These are phyloP conservation scores for Papilio polyxenes DNA, from an alignment of 1,140 invertebrate genomes.

Conservation along the genomic window DNA sequence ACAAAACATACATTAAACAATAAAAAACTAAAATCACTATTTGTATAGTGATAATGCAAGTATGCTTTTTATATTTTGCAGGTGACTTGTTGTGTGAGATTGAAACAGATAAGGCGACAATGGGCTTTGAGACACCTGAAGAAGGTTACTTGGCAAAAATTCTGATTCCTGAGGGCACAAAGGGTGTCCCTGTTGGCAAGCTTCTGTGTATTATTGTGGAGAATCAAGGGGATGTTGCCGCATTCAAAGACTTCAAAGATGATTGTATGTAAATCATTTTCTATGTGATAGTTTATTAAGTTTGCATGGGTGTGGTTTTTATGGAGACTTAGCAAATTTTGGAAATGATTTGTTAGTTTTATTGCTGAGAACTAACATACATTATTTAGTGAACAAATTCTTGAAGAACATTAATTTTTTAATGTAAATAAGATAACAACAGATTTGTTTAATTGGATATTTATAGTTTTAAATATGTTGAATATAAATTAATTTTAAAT, in stretches of 20 bases:
- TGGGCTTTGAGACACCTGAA: slow-evolving; percentile 99
- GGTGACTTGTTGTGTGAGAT: slow-evolving; percentile 98
- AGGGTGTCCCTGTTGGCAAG: slow-evolving; percentile 92
- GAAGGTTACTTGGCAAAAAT: slow-evolving; percentile 98
- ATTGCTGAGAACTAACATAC: no score
- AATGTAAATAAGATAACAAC: not conserved
- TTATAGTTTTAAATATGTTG: no score
- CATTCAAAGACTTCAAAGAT: slow-evolving; percentile 88
- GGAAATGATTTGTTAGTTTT: not conserved
- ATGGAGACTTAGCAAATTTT: not conserved
- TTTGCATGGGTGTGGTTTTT: not conserved
- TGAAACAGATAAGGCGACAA: slow-evolving; percentile 99
- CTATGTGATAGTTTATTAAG: not conserved
- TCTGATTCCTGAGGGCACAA: slow-evolving; percentile 88
- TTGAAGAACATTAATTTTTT: not conserved
- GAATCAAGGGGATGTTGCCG: slow-evolving; percentile 88
- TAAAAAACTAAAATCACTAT: not conserved
- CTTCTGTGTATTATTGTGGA: slow-evolving; percentile 94
- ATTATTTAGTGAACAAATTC: no score
- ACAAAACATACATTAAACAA: not conserved
- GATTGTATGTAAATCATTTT: slow-evolving; percentile 72
- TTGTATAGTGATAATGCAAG: not conserved
- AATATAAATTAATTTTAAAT: not conserved
- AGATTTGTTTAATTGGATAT: not conserved
- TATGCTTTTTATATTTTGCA: slow-evolving; percentile 47